phyloP scores from a whole-genome alignment of 1,140 invertebrate species.

The Rhizoglyphus robini region DNA sequence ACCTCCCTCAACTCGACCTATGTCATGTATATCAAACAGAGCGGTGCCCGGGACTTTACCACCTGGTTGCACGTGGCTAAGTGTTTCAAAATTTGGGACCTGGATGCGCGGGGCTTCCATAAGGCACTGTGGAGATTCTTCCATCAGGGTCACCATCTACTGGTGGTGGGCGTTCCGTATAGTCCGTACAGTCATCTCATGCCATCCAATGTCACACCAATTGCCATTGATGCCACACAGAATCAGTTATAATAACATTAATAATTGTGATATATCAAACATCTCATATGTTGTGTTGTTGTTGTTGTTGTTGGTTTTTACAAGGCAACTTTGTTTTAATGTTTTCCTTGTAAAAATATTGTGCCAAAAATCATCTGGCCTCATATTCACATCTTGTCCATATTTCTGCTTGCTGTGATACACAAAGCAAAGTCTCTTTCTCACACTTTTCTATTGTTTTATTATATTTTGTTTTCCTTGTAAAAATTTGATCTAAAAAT shows the following conservation, averaged over 20 bases:
- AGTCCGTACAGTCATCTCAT: conserved; percentile 40
- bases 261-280: too few relatives aligned
- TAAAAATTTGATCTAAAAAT: too few relatives aligned
- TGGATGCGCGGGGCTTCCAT: conserved; percentile 50
- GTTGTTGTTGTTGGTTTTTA: too few relatives aligned
- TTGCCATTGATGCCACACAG: background rate
- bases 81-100: conserved; percentile 52
- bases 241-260: background rate
- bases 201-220: conserved; percentile 1
- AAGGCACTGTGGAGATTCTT: conserved; percentile 47
- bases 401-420: too few relatives aligned
- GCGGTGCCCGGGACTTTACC: conserved; percentile 40
- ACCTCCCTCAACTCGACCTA: conserved; percentile 32
- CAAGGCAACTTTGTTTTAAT: too few relatives aligned
- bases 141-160: conserved; percentile 39
- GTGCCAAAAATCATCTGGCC: too few relatives aligned
- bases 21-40: conserved; percentile 48
- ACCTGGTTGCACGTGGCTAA: conserved; percentile 49
- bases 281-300: too few relatives aligned
- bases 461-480: too few relatives aligned
- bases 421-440: too few relatives aligned
- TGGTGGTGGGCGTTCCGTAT: conserved; percentile 45
- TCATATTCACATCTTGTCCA: too few relatives aligned
- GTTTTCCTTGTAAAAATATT: too few relatives aligned
- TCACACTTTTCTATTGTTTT: too few relatives aligned